phyloP scores from a whole-genome alignment of 1,140 invertebrate species.

The Alviniconcha marisindica region DNA sequence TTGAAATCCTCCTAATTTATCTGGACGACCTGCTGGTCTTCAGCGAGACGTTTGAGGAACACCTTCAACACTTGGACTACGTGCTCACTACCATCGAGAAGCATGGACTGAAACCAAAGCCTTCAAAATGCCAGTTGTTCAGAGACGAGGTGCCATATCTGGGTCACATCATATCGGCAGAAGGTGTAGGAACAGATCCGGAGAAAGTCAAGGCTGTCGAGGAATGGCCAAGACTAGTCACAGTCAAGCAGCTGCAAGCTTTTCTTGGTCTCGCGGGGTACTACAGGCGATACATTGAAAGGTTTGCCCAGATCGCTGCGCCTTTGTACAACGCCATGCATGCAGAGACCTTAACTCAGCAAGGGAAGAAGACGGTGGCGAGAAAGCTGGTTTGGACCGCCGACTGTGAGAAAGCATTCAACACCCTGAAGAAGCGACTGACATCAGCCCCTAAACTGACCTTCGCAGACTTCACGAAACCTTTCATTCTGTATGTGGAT shows the following conservation, averaged over 20 bases:
- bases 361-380: background rate
- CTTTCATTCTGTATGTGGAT: background rate
- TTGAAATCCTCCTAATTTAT: slow-evolving; percentile 49
- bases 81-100: slow-evolving; percentile 55
- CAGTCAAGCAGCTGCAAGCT: slow-evolving; percentile 68
- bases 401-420: background rate
- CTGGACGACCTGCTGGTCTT: slow-evolving; percentile 59
- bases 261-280: slow-evolving; percentile 77
- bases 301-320: slow-evolving; percentile 63
- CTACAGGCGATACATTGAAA: slow-evolving; percentile 71
- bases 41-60: slow-evolving; percentile 33
- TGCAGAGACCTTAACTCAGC: background rate
- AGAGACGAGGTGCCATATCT: slow-evolving; percentile 41
- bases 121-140: slow-evolving; percentile 51
- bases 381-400: background rate
- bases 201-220: slow-evolving; percentile 73
- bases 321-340: slow-evolving; percentile 55
- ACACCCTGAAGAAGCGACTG: background rate
- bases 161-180: slow-evolving; percentile 52
- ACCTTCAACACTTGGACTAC: slow-evolving; percentile 44
- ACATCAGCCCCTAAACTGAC: slow-evolving; percentile 44
- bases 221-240: slow-evolving; percentile 57
- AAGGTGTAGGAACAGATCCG: slow-evolving; percentile 67
- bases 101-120: slow-evolving; percentile 44
- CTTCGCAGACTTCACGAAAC: slow-evolving; percentile 39